Conservation (phyloP, 1,140 invertebrate species). For the Kradibia gibbosae region DNA sequence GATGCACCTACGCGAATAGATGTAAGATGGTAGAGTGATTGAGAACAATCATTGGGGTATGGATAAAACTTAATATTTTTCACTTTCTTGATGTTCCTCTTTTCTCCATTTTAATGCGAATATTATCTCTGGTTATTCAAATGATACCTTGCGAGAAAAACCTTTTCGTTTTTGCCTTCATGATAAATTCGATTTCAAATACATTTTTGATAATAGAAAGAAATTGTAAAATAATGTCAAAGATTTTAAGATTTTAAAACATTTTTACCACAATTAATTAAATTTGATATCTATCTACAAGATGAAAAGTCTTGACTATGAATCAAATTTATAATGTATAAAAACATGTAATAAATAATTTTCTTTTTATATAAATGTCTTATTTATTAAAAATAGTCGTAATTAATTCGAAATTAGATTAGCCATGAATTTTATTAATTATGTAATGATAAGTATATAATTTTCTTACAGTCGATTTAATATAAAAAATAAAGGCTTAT, state of each 20-base stretch:
- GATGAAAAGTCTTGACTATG: not conserved
- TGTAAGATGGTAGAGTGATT: slow-evolving; percentile 1
- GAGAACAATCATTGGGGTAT: not conserved
- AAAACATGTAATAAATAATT: slow-evolving; percentile 21
- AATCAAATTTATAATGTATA: slow-evolving; percentile 7
- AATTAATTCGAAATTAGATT: not conserved
- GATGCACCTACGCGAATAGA: not conserved
- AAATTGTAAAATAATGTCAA: slow-evolving; percentile 8
- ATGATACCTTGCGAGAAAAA: slow-evolving; percentile 5
- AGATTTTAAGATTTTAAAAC: not conserved
- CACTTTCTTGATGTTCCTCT: slow-evolving; percentile 20
- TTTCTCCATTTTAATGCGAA: slow-evolving; percentile 18
- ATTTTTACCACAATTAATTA: not conserved
- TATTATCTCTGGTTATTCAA: slow-evolving; percentile 41
- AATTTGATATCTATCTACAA: not conserved
- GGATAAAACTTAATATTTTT: slow-evolving; percentile 19
- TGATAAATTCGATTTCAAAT: not conserved
- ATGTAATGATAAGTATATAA: not conserved
- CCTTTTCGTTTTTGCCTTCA: slow-evolving; percentile 8
- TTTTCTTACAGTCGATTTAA: not conserved
- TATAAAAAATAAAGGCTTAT: not conserved
- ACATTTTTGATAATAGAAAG: slow-evolving; percentile 11
- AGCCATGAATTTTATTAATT: not conserved
- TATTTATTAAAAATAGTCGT: slow-evolving; percentile 16
- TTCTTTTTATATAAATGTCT: slow-evolving; percentile 33